Base-by-base conservation (phyloP, 1,140 invertebrate genomes). In the Cyclina sinensis region DNA sequence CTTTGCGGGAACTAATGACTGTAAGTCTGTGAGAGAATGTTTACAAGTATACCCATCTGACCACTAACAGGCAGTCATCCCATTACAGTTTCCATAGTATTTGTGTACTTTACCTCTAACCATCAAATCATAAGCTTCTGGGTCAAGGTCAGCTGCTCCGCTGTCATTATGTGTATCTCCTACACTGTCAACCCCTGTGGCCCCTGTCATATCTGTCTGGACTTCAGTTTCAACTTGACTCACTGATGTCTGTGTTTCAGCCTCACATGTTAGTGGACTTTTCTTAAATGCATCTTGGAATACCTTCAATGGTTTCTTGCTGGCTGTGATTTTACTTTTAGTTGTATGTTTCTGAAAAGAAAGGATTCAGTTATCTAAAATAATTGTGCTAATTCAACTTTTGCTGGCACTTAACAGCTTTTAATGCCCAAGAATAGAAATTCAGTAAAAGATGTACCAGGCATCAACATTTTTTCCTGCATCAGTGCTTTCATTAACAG, bases 41-140 rank as follows among this genome's bases (percentile, higher is more conserved):
- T 51, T 12, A 51, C 9, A 12, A 51, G 9, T 51, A 9, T 12
- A 51, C 48, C 48, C 21, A 9, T 51, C 21, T 12, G 48, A 21
- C 9, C 48, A 51, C 21, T n/a, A n/a, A n/a, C n/a, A n/a, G n/a
- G n/a, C n/a, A n/a, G n/a, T n/a, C n/a, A n/a, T n/a, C n/a, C n/a
- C n/a, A n/a, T n/a, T n/a, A 78, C 2, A 78, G 30, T 51, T 78
- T 78, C n/a, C n/a, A n/a, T n/a, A n/a, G 30, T 5, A 27, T 30
- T 24, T 35, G 51, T 78, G 74, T 37, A 51, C 24, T 18, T 43
- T 88, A 88, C 86, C 86, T 88, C 70, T 88, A 5, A 82, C 86
- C 86, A 88, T 82, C 4, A 88, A 51, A 76, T 88, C 86, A 82
- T 88, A 88, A 0, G 86, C 86, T 35, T 88, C 86, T 37, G 82